Evolutionary conservation across 1,140 invertebrate genomes (phyloP), one percentile per base, ranked within the genome.

Genomic region (Neodiprion lecontei): DNA sequence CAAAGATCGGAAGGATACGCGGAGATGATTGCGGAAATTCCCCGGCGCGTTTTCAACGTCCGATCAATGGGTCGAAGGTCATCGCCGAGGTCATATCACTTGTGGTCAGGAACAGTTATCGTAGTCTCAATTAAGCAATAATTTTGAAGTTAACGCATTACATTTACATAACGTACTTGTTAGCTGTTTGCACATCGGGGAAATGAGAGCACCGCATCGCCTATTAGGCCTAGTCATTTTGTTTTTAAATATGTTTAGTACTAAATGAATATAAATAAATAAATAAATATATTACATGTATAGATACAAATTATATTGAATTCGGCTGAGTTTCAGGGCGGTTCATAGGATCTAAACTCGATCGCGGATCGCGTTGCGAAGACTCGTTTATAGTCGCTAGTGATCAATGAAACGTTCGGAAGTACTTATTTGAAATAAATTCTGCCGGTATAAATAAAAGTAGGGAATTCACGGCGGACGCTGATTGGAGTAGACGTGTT

Each of bases 161-260:
- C 28, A 40, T 40, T 3, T 0, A 40, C 5, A 40, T 40, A 40
- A 14, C 53, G 53, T 61, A 61, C 53, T 7, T 61, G 53, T 61
- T 61, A 61, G 53, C 53, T 61, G 53, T 61, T 17, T 61, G 53
- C 53, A 61, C 53, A 61, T 5, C 53, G 53, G 53, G 8, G n/a
- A 61, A 61, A 61, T 14, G 53, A 49, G 73, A 28, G 75, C 67
- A 77, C 84, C 83, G 87, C 81, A 81, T 84, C 84, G 83, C 84
- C 85, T 83, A 76, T 87, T 88, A 88, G 87, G 87, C 86, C 86
- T 88, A 88, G 86, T 87, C 75, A 86, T 83, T 81, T 82, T 69
- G 67, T 69, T 86, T 86, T 83, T 78, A 72, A 77, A 84, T 83
- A 78, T 80, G n/a, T 69, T 61, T 61, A 61, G 53, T 17, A 61